These are phyloP conservation scores for Drepanosiphum platanoidis DNA, from an alignment of 2,888 invertebrate genomes.

Conservation along the genomic window DNA sequence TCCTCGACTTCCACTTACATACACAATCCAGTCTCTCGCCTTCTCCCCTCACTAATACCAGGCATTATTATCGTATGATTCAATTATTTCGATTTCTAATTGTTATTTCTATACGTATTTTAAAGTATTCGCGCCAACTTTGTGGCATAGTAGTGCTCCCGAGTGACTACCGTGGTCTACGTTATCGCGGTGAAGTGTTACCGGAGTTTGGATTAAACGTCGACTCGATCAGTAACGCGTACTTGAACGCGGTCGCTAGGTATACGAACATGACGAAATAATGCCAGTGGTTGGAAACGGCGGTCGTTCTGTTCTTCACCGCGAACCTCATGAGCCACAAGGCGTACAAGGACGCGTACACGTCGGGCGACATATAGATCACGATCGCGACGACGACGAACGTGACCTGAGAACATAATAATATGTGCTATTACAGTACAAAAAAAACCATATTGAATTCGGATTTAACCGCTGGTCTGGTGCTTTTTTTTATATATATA, in stretches of 20 bases:
- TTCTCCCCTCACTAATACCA: too few relatives aligned
- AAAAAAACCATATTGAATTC: too few relatives aligned
- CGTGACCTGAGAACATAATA: constrained; percentile 23
- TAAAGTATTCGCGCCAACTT: too few relatives aligned
- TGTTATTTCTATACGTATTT: too few relatives aligned
- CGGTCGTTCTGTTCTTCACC: background rate
- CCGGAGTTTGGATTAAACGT: background rate
- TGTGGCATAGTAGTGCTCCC: too few relatives aligned
- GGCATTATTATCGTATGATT: too few relatives aligned
- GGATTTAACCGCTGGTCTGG: too few relatives aligned
- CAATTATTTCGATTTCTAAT: too few relatives aligned
- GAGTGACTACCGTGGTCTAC: background rate
- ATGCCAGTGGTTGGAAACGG: constrained; percentile 5
- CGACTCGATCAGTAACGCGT: background rate
- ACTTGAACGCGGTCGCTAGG: background rate
- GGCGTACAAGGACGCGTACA: background rate
- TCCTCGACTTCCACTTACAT: too few relatives aligned
- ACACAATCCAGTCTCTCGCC: too few relatives aligned
- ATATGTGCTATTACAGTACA: background rate
- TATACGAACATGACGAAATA: constrained; percentile 12
- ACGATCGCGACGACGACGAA: background rate
- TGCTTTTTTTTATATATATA: too few relatives aligned
- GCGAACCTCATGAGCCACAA: constrained; percentile 12
- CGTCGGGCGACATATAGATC: background rate
- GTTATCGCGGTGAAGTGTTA: background rate